Conservation (phyloP, 2,888 invertebrate genomes). For the Pterostichus madidus region DNA sequence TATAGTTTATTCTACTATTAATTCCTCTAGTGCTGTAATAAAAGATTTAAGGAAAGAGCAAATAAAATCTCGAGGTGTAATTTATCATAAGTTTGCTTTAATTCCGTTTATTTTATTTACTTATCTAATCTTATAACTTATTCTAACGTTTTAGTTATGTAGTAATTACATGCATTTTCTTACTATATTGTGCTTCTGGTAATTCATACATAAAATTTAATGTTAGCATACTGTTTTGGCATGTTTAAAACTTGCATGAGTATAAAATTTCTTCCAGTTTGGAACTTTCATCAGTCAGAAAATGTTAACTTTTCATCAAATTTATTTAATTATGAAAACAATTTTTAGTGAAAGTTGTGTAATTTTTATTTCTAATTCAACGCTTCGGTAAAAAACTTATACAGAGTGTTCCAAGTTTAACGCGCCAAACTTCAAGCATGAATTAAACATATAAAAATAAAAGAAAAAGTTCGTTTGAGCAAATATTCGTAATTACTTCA, state of each 20-base stretch:
- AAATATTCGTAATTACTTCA: no score
- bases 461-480: no score
- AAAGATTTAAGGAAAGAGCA: slow-evolving; percentile 6
- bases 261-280: slow-evolving; percentile 38
- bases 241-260: slow-evolving; percentile 43
- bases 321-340: neutral
- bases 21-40: slow-evolving; percentile 6
- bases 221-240: slow-evolving; percentile 45
- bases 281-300: slow-evolving; percentile 47
- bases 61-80: slow-evolving; percentile 8
- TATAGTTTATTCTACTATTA: slow-evolving; percentile 14
- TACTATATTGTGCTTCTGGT: slow-evolving; percentile 61
- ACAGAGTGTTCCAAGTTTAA: no score
- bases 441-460: no score
- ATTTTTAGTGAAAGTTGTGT: no score
- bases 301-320: slow-evolving; percentile 20
- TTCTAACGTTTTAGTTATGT: slow-evolving; percentile 45
- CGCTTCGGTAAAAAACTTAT: no score
- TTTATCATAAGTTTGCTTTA: slow-evolving; percentile 51
- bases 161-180: slow-evolving; percentile 60
- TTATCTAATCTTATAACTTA: slow-evolving; percentile 57
- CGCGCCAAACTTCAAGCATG: no score
- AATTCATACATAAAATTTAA: slow-evolving; percentile 39
- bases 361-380: no score
- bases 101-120: slow-evolving; percentile 58